phyloP scores from a whole-genome alignment of 2,888 invertebrate species.

The Actias luna region DNA sequence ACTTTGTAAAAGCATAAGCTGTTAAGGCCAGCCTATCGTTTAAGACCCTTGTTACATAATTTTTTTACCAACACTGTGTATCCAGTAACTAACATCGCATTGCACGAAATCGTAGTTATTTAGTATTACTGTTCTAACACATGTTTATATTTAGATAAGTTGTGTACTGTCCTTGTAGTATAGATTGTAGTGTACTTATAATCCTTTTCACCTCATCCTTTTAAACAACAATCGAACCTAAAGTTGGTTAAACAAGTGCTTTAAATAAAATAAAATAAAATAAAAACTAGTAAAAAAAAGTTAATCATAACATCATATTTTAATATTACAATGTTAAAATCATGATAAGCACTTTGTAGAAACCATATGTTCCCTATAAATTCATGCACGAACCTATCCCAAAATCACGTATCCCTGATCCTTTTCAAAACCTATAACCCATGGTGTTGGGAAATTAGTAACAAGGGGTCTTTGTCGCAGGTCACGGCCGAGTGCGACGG shows the following conservation, averaged over 20 bases:
- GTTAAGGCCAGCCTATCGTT: conserved; percentile 62
- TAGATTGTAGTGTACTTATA: background rate
- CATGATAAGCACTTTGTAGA: background rate
- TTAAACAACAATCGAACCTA: background rate
- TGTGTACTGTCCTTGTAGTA: conserved; percentile 7
- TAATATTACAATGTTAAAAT: background rate
- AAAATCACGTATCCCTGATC: conserved; percentile 25
- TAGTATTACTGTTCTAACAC: conserved; percentile 20
- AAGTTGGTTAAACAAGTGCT: background rate
- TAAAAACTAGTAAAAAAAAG: background rate
- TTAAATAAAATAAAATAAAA: background rate
- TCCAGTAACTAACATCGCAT: conserved; percentile 55
- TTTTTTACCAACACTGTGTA: conserved; percentile 63
- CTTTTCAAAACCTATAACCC: conserved; percentile 38
- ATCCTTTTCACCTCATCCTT: background rate
- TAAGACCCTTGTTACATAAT: conserved; percentile 76
- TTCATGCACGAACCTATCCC: conserved; percentile 7
- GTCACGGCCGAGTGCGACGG: conserved; percentile 90
- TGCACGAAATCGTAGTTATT: conserved; percentile 17
- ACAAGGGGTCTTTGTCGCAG: conserved; percentile 84
- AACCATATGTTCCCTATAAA: background rate
- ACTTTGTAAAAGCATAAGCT: conserved; percentile 24
- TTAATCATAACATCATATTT: background rate
- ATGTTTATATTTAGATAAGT: conserved; percentile 15
- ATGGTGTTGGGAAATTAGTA: conserved; percentile 77